Evolutionary conservation across 2,888 invertebrate genomes (phyloP).

Genomic region (Rhingia campestris): DNA sequence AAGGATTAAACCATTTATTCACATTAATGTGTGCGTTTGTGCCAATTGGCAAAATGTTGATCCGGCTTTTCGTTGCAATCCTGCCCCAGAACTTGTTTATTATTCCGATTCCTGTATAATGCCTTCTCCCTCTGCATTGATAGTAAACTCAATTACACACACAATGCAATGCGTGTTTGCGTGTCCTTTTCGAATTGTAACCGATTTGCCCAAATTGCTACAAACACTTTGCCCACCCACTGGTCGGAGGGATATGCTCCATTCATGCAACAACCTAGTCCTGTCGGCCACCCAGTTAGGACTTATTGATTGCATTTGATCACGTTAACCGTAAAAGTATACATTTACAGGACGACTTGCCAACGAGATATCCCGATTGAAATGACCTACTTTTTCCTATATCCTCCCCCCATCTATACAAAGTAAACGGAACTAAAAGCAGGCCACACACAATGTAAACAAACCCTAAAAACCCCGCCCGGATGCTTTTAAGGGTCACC

Average conservation of each 20-base stretch:
- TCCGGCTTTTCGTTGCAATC: slow-evolving; percentile 55
- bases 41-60: slow-evolving; percentile 68
- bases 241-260: neutral
- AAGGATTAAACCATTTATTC: slow-evolving; percentile 56
- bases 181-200: slow-evolving; percentile 27
- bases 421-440: slow-evolving; percentile 57
- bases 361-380: slow-evolving; percentile 22
- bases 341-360: slow-evolving; percentile 26
- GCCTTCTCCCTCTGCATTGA: neutral
- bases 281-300: slow-evolving; percentile 8
- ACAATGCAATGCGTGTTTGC: slow-evolving; percentile 50
- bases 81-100: slow-evolving; percentile 46
- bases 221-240: slow-evolving; percentile 63
- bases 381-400: slow-evolving; percentile 66
- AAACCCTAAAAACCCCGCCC: slow-evolving; percentile 43
- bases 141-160: slow-evolving; percentile 49
- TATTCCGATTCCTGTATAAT: slow-evolving; percentile 15
- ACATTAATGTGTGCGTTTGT: neutral
- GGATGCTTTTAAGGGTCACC: slow-evolving; percentile 73
- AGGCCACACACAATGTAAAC: slow-evolving; percentile 25
- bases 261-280: slow-evolving; percentile 12
- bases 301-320: slow-evolving; percentile 73
- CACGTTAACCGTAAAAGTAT: slow-evolving; percentile 55
- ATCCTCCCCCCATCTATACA: slow-evolving; percentile 4
- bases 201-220: slow-evolving; percentile 67